A percentile compares a stretch with the other conserved stretches of the same genome.
phyloP scores from a whole-genome alignment of 2,113 vertebrate species.

The Rattus rattus region DNA sequence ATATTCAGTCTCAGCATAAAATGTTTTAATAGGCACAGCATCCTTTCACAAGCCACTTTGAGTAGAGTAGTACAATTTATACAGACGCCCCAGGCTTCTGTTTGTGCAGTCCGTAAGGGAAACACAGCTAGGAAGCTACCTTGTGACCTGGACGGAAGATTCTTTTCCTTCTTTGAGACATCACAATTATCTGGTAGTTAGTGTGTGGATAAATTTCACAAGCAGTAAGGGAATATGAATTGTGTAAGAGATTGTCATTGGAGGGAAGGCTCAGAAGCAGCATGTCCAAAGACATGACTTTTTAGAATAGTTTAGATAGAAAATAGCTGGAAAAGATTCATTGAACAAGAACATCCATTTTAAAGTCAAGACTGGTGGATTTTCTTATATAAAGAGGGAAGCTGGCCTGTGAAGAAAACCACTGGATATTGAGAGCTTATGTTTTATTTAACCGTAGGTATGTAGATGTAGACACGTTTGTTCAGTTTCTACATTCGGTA shows the following conservation, averaged over 20 bases:
- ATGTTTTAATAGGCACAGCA: neutral
- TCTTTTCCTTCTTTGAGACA: conserved; percentile 10
- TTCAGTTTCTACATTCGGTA: neutral
- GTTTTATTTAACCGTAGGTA: neutral
- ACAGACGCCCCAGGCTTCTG: neutral
- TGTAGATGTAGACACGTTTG: neutral
- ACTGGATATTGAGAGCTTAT: neutral
- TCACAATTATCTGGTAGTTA: neutral
- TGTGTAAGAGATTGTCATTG: neutral
- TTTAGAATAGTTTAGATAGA: neutral
- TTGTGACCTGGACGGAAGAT: neutral
- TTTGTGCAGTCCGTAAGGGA: neutral
- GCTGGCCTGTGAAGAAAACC: neutral
- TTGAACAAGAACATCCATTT: neutral
- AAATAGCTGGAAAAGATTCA: neutral
- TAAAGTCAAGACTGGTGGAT: neutral
- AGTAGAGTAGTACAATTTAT: neutral
- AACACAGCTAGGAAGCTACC: neutral
- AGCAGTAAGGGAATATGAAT: neutral
- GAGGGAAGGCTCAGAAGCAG: neutral
- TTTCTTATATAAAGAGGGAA: conserved; percentile 4
- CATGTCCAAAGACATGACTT: conserved; percentile 3
- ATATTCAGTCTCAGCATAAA: conserved; percentile 4
- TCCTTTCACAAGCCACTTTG: neutral
- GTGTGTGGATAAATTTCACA: neutral